Base-by-base conservation (phyloP, 2,888 invertebrate species). In the Ischnus inquisitorius region DNA sequence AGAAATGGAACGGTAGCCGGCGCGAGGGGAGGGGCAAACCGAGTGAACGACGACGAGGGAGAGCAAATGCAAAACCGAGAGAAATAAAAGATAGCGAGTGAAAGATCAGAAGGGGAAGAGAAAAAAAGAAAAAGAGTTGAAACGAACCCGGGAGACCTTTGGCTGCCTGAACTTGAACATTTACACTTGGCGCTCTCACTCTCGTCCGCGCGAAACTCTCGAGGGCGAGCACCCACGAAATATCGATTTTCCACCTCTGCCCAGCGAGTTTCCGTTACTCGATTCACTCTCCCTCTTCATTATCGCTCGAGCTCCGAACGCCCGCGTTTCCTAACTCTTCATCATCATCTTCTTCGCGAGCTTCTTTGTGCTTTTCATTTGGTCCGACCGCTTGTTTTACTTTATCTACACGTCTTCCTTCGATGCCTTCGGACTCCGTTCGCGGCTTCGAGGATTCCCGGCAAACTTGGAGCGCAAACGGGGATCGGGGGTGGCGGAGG, bases 101-200 rank as follows among this genome's bases (percentile, higher is more conserved):
- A 65, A 62, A 83, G 71, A 82, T 41, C 60, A 22, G 48, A 60
- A 68, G 60, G 16, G 72, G 46, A 48, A 16, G 28, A 28, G 28
- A 60, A 25, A 77, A 64, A 25, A 28, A 60, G 28, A 25, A 77
- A 64, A 25, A 68, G 77, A 62, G 19, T 51, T 51, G 72, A 77
- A 76, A 22, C 25, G 64, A 34, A 51, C 48, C 69, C 48, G 54
- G 14, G 67, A 80, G 72, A 77, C 77, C 76, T 79, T 72, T 62
- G 34, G 16, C 25, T 6, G 74, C 16, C 39, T 79, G 82, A 83
- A 83, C 83, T 83, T 77, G 77, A 83, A 83, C 43, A 51, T 72
- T 34, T 68, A 43, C 72, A 39, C 71, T 76, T 60, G 64, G 46
- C 34, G 28, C 67, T 77, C 60, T 80, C 62, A 22, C 22, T 62